A percentile compares a stretch with the other conserved stretches of the same genome.
Conservation (phyloP, 1,140 invertebrate species). For the Trachymyrmex cornetzi region DNA sequence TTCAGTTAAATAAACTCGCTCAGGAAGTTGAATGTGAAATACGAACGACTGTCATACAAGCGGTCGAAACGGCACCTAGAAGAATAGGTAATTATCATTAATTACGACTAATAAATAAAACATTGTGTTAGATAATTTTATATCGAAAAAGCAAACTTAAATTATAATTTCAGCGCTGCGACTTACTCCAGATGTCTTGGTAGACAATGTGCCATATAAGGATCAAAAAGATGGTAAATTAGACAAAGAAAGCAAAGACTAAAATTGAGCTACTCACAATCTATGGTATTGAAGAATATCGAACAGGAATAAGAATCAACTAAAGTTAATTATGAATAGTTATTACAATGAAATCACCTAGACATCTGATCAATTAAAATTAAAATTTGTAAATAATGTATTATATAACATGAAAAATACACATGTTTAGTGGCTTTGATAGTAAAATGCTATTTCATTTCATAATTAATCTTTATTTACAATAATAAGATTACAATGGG, state of each 20-base stretch:
- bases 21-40: conserved; percentile 89
- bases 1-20: conserved; percentile 89
- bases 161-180: conserved; percentile 84
- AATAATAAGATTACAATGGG: conserved; percentile 15
- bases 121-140: background rate
- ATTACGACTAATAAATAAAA: conserved; percentile 19
- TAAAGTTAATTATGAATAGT: conserved; percentile 23
- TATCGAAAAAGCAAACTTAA: background rate
- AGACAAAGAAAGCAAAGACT: conserved; percentile 27
- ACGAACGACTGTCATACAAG: conserved; percentile 89
- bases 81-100: conserved; percentile 86
- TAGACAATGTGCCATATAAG: conserved; percentile 87
- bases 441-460: background rate
- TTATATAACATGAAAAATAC: background rate
- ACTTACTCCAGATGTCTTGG: conserved; percentile 87
- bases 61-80: conserved; percentile 88
- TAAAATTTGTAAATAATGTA: conserved; percentile 2
- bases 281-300: conserved; percentile 12
- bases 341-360: no score
- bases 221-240: conserved; percentile 72
- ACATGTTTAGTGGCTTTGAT: background rate
- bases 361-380: background rate
- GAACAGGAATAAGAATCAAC: background rate
- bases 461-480: conserved; percentile 57
- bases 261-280: background rate